Evolutionary conservation across 2,113 vertebrate genomes (phyloP).

Genomic region (Solea senegalensis): DNA sequence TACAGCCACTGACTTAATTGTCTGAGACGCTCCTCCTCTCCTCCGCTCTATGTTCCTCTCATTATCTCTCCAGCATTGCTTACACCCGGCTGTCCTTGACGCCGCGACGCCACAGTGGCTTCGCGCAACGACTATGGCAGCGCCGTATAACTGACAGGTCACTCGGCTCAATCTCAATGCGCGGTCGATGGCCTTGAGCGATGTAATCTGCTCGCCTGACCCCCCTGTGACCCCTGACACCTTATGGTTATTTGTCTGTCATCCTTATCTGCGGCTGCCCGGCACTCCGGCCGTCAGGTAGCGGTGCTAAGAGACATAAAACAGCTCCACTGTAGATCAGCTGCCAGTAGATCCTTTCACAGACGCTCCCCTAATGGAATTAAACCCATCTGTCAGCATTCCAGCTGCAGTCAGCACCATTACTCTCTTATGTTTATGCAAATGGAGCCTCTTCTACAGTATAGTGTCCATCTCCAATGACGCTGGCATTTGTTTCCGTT

Average conservation of each 20-base stretch:
- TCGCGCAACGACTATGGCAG: slow-evolving; percentile 34
- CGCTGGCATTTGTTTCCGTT: too few species aligned
- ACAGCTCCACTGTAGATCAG: slow-evolving; percentile 28
- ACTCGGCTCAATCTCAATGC: slow-evolving; percentile 31
- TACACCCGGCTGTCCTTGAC: slow-evolving; percentile 48
- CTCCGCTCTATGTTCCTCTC: not conserved
- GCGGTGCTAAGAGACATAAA: slow-evolving; percentile 2
- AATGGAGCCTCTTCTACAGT: slow-evolving; percentile 26
- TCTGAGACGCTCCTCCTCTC: not conserved
- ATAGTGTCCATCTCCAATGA: slow-evolving; percentile 27
- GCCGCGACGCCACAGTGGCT: slow-evolving; percentile 25
- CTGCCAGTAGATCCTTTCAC: slow-evolving; percentile 34
- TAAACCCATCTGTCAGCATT: slow-evolving; percentile 62
- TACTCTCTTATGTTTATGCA: slow-evolving; percentile 46
- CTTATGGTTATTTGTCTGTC: slow-evolving; percentile 27
- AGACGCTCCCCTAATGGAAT: slow-evolving; percentile 66
- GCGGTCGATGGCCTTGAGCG: slow-evolving; percentile 51
- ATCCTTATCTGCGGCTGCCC: slow-evolving; percentile 13
- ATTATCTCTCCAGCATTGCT: slow-evolving; percentile 16
- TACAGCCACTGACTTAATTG: not conserved
- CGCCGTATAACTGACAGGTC: slow-evolving; percentile 51
- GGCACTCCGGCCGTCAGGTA: not conserved
- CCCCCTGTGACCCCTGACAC: slow-evolving; percentile 27
- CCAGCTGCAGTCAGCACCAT: slow-evolving; percentile 65
- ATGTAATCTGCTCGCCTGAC: slow-evolving; percentile 46